Evolutionary conservation across 2,888 invertebrate species (phyloP), one percentile per base, ranked within the genome.

Genomic region (Euplexia lucipara): DNA sequence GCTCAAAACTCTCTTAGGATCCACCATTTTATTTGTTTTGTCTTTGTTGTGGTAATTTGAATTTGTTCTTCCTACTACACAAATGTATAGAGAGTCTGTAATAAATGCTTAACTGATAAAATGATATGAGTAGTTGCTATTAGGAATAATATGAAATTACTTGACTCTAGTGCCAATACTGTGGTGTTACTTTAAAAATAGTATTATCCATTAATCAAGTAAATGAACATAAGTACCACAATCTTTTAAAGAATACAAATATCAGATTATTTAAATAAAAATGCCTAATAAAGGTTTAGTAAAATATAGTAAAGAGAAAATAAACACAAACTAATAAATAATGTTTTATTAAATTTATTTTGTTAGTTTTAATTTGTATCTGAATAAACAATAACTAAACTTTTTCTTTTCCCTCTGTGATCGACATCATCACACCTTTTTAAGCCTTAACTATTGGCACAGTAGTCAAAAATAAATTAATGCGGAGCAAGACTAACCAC

Each of bases 1-100:
- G 64, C 90, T 91, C 3, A 94, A 76, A 6, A 94, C 89, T 80
- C 87, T 83, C 60, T 88, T 88, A 37, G 92, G 90, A 66, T 94
- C 93, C 16, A 90, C 91, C 93, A 94, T 94, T 30, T 34, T 69
- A 1, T 14, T 26, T 81, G 16, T 87, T 32, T 56, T 77, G 2
- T 49, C 63, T 54, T 76, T 45, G 7, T 76, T 61, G 8, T 70
- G 34, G 66, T 56, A 53, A 79, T 64, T 34, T 67, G 37, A 45
- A 54, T 81, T 80, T 37, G 34, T 45, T 35, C 26, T 54, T 37
- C 61, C 54, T 53, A 12, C 35, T 57, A 41, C 37, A 32, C 12
- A 18, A 41, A 20, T 32, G 20, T 57, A 41, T 10, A 39, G 22
- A 22, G 56, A 22, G 6, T 61, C 73, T 74, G 73, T 39, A 74